Conservation (phyloP, 2,113 vertebrate species). For the Gila orcuttii region DNA sequence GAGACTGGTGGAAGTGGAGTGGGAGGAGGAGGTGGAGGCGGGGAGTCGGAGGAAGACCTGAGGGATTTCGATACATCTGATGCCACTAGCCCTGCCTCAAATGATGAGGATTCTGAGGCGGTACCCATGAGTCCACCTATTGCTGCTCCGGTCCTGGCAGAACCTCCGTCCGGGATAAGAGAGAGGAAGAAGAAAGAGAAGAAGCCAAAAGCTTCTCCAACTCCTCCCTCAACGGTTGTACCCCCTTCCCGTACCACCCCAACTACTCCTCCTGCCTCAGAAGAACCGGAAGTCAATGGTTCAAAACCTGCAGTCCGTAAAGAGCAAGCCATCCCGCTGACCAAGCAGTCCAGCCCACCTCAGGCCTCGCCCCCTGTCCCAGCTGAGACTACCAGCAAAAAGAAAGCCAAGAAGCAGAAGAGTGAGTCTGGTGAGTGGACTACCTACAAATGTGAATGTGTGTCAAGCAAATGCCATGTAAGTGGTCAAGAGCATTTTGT, state of each 20-base stretch:
- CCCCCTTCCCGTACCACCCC: conserved; percentile 62
- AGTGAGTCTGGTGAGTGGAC: conserved; percentile 71
- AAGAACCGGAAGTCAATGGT: conserved; percentile 79
- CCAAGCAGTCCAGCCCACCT: conserved; percentile 82
- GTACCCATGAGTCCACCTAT: conserved; percentile 54
- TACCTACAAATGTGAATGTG: background rate
- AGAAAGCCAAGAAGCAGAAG: conserved; percentile 93
- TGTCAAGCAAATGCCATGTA: background rate
- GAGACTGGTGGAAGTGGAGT: conserved; percentile 82
- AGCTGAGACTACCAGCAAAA: conserved; percentile 80
- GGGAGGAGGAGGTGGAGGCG: conserved; percentile 76
- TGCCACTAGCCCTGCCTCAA: conserved; percentile 68
- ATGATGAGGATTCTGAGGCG: conserved; percentile 74
- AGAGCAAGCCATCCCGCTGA: conserved; percentile 79
- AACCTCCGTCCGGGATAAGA: conserved; percentile 75
- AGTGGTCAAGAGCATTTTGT: background rate
- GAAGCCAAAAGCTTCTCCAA: conserved; percentile 73
- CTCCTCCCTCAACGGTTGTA: conserved; percentile 56
- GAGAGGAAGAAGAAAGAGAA: conserved; percentile 95
- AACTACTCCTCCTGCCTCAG: conserved; percentile 63
- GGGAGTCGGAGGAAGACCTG: conserved; percentile 90
- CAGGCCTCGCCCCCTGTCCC: conserved; percentile 67
- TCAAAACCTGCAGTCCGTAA: conserved; percentile 83
- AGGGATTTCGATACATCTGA: conserved; percentile 86
- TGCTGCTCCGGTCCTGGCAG: conserved; percentile 65